These are phyloP conservation scores for Emys orbicularis DNA, from an alignment of 2,797 vertebrate species.

Conservation along the genomic window DNA sequence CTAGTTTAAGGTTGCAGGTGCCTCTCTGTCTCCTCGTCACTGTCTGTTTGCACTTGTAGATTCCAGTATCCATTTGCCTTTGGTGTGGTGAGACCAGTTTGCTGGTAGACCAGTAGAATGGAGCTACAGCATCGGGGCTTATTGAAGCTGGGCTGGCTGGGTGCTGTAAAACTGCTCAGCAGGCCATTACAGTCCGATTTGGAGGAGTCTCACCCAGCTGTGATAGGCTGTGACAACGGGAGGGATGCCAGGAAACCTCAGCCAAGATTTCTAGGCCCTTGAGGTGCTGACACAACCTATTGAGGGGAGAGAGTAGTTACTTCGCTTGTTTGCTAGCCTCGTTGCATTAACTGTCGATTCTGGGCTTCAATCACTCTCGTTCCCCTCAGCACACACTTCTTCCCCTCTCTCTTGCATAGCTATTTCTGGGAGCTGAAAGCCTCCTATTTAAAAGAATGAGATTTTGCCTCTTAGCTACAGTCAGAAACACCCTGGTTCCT, in stretches of 20 bases:
- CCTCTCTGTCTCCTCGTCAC: neutral
- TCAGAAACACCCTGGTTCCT: neutral
- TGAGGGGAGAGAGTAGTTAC: rapidly evolving
- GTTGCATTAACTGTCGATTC: rapidly evolving
- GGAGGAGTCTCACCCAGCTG: neutral
- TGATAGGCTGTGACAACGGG: neutral
- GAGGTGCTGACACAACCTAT: neutral
- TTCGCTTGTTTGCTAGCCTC: neutral
- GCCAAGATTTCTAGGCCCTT: neutral
- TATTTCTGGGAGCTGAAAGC: neutral
- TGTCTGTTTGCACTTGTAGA: neutral
- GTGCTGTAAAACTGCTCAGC: neutral
- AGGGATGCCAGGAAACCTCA: rapidly evolving
- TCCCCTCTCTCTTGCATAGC: neutral
- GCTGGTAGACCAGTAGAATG: neutral
- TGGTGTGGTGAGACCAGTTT: slow-evolving; percentile 32
- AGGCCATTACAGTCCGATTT: neutral
- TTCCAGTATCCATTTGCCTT: slow-evolving; percentile 27
- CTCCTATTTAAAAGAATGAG: neutral
- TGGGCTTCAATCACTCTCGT: neutral
- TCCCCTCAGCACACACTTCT: neutral
- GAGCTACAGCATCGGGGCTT: neutral
- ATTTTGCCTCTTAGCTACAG: neutral
- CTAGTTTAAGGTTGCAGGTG: neutral
- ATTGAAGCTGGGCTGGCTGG: neutral